A percentile compares a stretch with the other conserved stretches of the same genome.
Conservation (phyloP, 35 echinoderm and acorn worm species). For the Heliocidaris tuberculata region DNA sequence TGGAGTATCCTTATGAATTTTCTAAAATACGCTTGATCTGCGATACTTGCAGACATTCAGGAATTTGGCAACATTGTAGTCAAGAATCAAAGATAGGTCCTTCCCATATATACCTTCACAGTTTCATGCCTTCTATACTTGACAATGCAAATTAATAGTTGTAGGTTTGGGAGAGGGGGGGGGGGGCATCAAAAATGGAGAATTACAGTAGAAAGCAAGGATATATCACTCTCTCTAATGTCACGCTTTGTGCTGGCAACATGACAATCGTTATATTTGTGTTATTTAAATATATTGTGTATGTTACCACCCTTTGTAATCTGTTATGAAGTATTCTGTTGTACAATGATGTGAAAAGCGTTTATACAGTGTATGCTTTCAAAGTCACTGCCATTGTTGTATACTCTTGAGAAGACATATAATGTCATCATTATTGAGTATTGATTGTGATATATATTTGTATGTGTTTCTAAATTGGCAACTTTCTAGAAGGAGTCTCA, state of each 20-base stretch:
- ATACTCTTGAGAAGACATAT: neutral
- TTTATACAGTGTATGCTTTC: neutral
- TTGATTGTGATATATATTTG: neutral
- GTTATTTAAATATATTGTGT: neutral
- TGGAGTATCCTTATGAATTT: neutral
- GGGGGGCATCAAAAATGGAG: neutral
- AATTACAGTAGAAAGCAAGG: neutral
- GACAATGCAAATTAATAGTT: neutral
- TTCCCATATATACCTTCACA: no score
- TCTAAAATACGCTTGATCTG: neutral
- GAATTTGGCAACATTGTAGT: neutral
- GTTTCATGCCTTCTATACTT: no score
- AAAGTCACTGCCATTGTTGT: neutral
- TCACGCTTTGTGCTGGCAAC: neutral
- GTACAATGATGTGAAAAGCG: no score
- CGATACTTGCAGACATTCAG: neutral
- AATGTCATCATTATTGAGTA: neutral
- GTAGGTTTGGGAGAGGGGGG: no score
- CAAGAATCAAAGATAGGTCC: neutral
- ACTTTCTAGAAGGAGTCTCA: neutral
- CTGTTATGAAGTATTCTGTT: no score
- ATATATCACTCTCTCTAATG: neutral
- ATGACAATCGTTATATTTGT: constrained; percentile 3
- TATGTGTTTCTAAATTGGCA: neutral
- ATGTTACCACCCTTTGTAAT: neutral